Conservation (phyloP, 2,888 invertebrate genomes). For the Leuctra nigra region DNA sequence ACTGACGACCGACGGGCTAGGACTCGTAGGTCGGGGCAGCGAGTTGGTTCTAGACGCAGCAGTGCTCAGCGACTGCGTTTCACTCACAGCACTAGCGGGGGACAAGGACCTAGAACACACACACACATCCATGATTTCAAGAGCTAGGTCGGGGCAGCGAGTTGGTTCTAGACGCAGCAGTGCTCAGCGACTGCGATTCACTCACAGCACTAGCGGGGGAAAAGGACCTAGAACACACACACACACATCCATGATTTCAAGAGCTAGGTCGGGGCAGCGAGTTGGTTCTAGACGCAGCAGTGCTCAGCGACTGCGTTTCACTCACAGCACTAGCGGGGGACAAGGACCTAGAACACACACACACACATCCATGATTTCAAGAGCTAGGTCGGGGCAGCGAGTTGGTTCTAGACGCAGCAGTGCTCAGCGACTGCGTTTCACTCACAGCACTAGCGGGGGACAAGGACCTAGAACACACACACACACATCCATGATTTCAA, state of each 20-base stretch:
- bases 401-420: conserved; percentile 53
- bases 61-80: conserved; percentile 53
- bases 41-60: conserved; percentile 56
- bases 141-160: conserved; percentile 70
- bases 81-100: conserved; percentile 53
- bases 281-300: too few relatives aligned
- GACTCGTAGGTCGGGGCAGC: conserved; percentile 74
- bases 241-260: too few relatives aligned
- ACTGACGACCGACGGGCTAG: conserved; percentile 85
- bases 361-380: too few relatives aligned
- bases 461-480: conserved; percentile 46
- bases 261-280: too few relatives aligned
- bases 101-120: conserved; percentile 45
- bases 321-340: too few relatives aligned
- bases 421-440: conserved; percentile 53
- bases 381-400: conserved; percentile 70
- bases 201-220: conserved; percentile 55
- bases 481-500: too few relatives aligned
- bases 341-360: too few relatives aligned
- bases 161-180: conserved; percentile 53
- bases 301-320: too few relatives aligned
- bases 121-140: too few relatives aligned
- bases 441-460: conserved; percentile 55
- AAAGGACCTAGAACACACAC: conserved; percentile 46
- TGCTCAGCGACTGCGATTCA: conserved; percentile 53